These are phyloP conservation scores for Atherinosoma microstoma DNA, from an alignment of 2,797 vertebrate genomes.

Conservation along the genomic window DNA sequence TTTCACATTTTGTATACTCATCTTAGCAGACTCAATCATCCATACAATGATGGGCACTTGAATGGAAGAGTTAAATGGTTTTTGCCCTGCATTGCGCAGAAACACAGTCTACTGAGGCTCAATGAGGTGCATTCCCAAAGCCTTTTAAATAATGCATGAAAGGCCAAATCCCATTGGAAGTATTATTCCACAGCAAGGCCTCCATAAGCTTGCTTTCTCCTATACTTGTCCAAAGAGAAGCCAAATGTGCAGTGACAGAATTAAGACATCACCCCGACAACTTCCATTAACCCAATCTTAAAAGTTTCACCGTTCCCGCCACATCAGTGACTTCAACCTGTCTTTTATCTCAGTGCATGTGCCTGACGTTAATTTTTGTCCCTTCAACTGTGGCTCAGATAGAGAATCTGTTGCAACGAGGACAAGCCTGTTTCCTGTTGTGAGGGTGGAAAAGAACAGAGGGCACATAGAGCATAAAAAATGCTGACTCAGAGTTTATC, in stretches of 20 bases:
- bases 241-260: slow-evolving; percentile 43
- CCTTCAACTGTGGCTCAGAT: slow-evolving; percentile 39
- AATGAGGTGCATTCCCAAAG: slow-evolving; percentile 65
- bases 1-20: slow-evolving; percentile 21
- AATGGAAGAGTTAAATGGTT: slow-evolving; percentile 27
- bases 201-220: slow-evolving; percentile 35
- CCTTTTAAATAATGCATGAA: slow-evolving; percentile 77
- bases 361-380: neutral
- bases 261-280: slow-evolving; percentile 37
- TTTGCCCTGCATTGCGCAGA: slow-evolving; percentile 30
- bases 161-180: slow-evolving; percentile 71
- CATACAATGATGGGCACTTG: slow-evolving; percentile 22
- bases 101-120: slow-evolving; percentile 36
- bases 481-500: slow-evolving; percentile 71
- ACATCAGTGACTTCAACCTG: slow-evolving; percentile 15
- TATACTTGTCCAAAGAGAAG: slow-evolving; percentile 28
- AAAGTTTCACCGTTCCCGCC: slow-evolving; percentile 13
- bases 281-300: slow-evolving; percentile 36
- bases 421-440: slow-evolving; percentile 71
- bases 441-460: slow-evolving; percentile 57
- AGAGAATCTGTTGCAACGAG: slow-evolving; percentile 47
- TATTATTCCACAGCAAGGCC: slow-evolving; percentile 66
- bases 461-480: slow-evolving; percentile 45
- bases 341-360: slow-evolving; percentile 8
- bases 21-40: slow-evolving; percentile 11